A percentile compares a stretch with the other conserved stretches of the same genome.
phyloP scores from a whole-genome alignment of 2,888 invertebrate species.

The Apodemia arnacis region DNA sequence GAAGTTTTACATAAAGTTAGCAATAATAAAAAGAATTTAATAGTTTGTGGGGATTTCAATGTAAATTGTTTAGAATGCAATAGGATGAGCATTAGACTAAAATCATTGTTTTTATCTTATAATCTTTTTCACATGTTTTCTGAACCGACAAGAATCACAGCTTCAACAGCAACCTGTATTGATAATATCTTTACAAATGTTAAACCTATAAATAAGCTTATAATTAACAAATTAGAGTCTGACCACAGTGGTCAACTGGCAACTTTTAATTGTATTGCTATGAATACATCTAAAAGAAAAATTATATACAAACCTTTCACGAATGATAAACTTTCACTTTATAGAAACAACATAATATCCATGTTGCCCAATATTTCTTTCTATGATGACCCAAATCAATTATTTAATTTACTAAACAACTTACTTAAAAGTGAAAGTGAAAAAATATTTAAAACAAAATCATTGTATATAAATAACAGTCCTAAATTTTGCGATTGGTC shows the following conservation, averaged over 20 bases:
- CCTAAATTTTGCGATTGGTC: not conserved
- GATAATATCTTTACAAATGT: not conserved
- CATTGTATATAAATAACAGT: not conserved
- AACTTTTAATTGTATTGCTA: not conserved
- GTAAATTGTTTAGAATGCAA: not conserved
- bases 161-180: not conserved
- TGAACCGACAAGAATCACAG: not conserved
- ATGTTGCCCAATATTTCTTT: too few relatives aligned
- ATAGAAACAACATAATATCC: not conserved
- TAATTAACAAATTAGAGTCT: not conserved
- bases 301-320: not conserved
- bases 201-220: not conserved
- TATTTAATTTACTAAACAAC: not conserved
- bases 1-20: not conserved
- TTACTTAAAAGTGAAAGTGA: not conserved
- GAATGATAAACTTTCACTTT: not conserved
- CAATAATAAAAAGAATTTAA: not conserved
- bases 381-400: too few relatives aligned
- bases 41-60: not conserved
- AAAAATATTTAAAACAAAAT: not conserved
- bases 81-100: not conserved
- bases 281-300: not conserved
- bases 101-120: not conserved
- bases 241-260: not conserved
- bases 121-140: not conserved